Base-by-base conservation (phyloP, 2,797 vertebrate species). In the Peromyscus nudipes region DNA sequence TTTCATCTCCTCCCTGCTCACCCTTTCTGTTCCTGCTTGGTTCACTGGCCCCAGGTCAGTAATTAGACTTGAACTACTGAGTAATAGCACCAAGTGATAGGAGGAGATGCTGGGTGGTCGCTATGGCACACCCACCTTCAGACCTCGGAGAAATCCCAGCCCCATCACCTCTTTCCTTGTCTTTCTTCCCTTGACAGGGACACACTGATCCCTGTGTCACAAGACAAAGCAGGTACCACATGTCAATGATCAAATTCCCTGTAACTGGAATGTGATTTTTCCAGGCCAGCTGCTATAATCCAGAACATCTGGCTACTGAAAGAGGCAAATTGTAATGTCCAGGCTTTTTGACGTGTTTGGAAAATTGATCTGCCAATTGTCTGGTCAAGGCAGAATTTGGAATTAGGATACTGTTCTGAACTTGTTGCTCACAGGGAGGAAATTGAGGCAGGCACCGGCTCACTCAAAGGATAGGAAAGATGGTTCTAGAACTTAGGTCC, bases 281-380 rank as follows among this genome's bases (percentile, higher is more conserved):
- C 40, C 11, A 16, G 77, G 95, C 62, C 43, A 55, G 40, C 43
- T 67, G 7, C 2, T 62, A 69, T 80, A 75, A 82, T 65, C 7
- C 3, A 29, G 81, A 96, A 11, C 43, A 57, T 89, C 93, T 81
- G 57, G 43, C 4, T 52, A 9, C 3, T 37, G 13, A 82, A 85
- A 85, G 80, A 89, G 84, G 49, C 27, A 67, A 84, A 46, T 11
- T 27, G 1, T n/a, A 82, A 49, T 46, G 40, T 4, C 25, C 79
- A 85, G 27, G 19, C 62, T 97, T 89, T 91, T 29, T 52, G 94
- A n/a, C 79, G 10, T 71, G 49, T 69, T 71, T 95, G 96, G 92
- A 67, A 96, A 1, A 52, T 40, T 75, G 76, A 79, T 69, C 67
- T 97, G 86, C 87, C 83, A 71, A 43, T 69, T 79, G 60, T 14